These are phyloP conservation scores for Bombus polaris DNA, from an alignment of 1,140 invertebrate species.

Conservation along the genomic window DNA sequence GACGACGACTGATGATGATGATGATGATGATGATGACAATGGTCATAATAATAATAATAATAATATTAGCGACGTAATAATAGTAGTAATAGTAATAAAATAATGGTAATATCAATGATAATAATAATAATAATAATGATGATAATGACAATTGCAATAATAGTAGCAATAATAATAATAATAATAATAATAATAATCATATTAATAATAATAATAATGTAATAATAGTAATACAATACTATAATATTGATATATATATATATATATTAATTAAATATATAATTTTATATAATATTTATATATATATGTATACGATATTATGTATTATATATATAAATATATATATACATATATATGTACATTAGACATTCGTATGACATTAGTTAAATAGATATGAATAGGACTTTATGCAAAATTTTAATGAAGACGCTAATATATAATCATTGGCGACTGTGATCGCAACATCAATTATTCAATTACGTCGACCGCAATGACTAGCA, in stretches of 20 bases:
- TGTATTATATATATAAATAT: constrained; percentile 16
- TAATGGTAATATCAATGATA: constrained; percentile 3
- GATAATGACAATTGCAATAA: not conserved
- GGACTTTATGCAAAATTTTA: constrained; percentile 62
- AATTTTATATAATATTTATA: constrained; percentile 18
- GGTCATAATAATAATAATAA: no score
- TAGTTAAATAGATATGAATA: constrained; percentile 72
- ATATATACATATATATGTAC: constrained; percentile 1
- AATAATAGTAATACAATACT: constrained; percentile 21
- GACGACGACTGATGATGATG: constrained; percentile 28
- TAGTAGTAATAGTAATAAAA: constrained; percentile 31
- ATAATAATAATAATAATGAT: constrained; percentile 46
- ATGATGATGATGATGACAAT: not conserved
- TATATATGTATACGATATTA: constrained; percentile 37
- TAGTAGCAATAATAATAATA: not conserved
- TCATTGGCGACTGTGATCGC: not conserved
- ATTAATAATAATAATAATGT: constrained; percentile 12
- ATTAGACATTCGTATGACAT: constrained; percentile 54
- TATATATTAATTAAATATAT: constrained; percentile 50
- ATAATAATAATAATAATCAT: not conserved
- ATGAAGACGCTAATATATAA: constrained; percentile 64
- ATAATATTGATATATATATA: constrained; percentile 38
- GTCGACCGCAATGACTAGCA: constrained; percentile 53
- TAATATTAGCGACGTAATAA: constrained; percentile 30
- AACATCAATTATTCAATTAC: not conserved